These are phyloP conservation scores for Caenorhabditis panamensis DNA, from an alignment of 2,888 invertebrate genomes.

Conservation along the genomic window DNA sequence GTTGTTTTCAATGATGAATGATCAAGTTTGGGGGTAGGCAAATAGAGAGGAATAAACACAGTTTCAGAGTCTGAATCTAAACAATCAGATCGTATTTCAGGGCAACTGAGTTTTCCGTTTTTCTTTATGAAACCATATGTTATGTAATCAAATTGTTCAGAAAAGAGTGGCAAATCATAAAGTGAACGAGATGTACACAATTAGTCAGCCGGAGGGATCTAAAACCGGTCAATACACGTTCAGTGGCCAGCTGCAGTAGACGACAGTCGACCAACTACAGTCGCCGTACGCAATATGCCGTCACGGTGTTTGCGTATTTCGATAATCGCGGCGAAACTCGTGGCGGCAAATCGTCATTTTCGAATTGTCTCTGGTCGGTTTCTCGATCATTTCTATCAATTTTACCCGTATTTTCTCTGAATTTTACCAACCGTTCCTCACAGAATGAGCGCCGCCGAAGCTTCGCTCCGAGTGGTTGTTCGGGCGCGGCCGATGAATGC, in stretches of 20 bases:
- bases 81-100: slow-evolving; percentile 2
- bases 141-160: slow-evolving; percentile 6
- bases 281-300: slow-evolving; percentile 30
- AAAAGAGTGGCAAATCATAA: slow-evolving; percentile 9
- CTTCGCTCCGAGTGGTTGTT: slow-evolving; percentile 56
- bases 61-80: too few relatives aligned
- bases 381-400: neutral
- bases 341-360: too few relatives aligned
- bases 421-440: too few relatives aligned
- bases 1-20: too few relatives aligned
- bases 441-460: slow-evolving; percentile 43
- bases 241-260: neutral
- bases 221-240: slow-evolving; percentile 11
- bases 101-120: neutral
- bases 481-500: slow-evolving; percentile 61
- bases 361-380: neutral
- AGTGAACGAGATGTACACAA: slow-evolving; percentile 4
- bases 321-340: slow-evolving; percentile 14
- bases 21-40: too few relatives aligned
- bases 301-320: slow-evolving; percentile 12
- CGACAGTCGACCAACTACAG: too few relatives aligned
- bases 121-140: neutral
- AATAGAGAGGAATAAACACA: too few relatives aligned
- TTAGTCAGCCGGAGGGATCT: slow-evolving; percentile 7
- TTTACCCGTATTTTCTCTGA: neutral